Conservation (phyloP, 2,888 invertebrate genomes). For the Oeneis ivallda region DNA sequence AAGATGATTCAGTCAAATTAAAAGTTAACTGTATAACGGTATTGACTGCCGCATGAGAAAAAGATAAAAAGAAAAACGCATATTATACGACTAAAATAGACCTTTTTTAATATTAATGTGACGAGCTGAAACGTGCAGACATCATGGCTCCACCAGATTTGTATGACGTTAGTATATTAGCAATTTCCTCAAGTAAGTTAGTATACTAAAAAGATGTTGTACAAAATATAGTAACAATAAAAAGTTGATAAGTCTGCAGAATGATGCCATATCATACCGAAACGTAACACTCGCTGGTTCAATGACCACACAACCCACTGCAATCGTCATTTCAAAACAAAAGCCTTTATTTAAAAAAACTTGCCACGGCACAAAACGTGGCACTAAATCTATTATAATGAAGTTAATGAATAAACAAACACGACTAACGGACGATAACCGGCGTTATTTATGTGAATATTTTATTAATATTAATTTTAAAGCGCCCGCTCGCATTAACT, state of each 20-base stretch:
- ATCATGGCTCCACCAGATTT: no score
- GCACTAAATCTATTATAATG: slow-evolving; percentile 44
- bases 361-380: slow-evolving; percentile 35
- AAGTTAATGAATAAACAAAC: slow-evolving; percentile 45
- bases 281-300: slow-evolving; percentile 36
- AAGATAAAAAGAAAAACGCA: not conserved
- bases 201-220: no score
- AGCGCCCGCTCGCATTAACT: slow-evolving; percentile 14
- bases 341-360: slow-evolving; percentile 37
- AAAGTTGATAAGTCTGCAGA: slow-evolving; percentile 3
- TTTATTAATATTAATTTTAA: slow-evolving; percentile 27
- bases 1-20: no score
- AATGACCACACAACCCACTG: slow-evolving; percentile 43
- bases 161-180: no score
- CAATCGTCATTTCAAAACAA: slow-evolving; percentile 18
- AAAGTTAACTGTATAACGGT: no score
- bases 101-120: not conserved
- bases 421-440: slow-evolving; percentile 37
- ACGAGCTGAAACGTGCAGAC: not conserved
- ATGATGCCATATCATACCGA: not conserved
- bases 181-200: no score
- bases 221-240: not conserved
- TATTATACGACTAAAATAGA: not conserved
- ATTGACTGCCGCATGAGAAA: not conserved
- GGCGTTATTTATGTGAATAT: slow-evolving; percentile 36